Evolutionary conservation across 2,797 vertebrate genomes (phyloP), one percentile per base, ranked within the genome.

Genomic region (Alfaro cultratus): DNA sequence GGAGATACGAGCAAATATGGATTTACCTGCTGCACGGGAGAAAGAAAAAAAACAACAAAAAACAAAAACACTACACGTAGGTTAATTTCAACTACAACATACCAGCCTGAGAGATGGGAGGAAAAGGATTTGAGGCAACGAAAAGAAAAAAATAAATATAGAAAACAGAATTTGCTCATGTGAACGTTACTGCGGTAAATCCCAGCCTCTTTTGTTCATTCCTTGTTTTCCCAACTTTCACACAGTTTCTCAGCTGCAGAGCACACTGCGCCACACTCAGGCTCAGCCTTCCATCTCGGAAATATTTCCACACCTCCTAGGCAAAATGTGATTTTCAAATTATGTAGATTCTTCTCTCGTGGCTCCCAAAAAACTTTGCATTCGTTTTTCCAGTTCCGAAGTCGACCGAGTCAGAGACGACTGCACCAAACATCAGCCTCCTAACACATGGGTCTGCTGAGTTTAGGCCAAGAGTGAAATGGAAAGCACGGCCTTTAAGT

Each of bases 1-100:
- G 79, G 83, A 80, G 77, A 79, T 90, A 94, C 88, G 85, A 90
- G 90, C 80, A 85, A 82, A 90, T 71, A 82, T 46, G n/a, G 88
- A 89, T 78, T 82, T 64, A 89, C 83, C 78, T 73, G 83, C 83
- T 73, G 80, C 49, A 68, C 60, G 75, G 76, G 49, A 23, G 49
- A 51, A 51, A 21, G 21, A 51, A 26, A 8, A 26, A 51, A 51
- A 1, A 9, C 8, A 26, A 51, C 2, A 23, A 64, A 45, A 76
- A 62, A 81, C 55, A 60, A 76, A 67, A 79, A 81, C 4, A 1
- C 62, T 16, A 49, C 29, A 75, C 53, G 74, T 46, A 72, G 57
- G 67, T 81, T 86, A 88, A 87, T 77, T 78, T 84, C 88, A 84
- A 81, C 75, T 84, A 74, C 73, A 74, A 79, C 31, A 75, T 51